These are phyloP conservation scores for Smutsia temminckii DNA, from an alignment of 2,797 vertebrate genomes.

Conservation along the genomic window DNA sequence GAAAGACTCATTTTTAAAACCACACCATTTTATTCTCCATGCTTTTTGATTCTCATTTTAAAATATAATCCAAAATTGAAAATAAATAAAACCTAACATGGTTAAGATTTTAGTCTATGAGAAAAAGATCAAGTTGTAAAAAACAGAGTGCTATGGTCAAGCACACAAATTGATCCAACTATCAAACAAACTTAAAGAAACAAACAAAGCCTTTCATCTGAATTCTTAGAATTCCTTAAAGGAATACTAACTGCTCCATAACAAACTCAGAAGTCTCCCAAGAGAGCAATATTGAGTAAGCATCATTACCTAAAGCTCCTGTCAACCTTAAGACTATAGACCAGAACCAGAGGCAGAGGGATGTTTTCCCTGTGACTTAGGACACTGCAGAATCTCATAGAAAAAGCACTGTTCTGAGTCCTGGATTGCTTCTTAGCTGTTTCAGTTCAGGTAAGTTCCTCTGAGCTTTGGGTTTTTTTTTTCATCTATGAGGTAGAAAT, in stretches of 20 bases:
- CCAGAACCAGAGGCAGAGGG: background rate
- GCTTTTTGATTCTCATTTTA: constrained; percentile 27
- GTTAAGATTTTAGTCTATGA: background rate
- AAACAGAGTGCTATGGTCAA: background rate
- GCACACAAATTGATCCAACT: constrained; percentile 9
- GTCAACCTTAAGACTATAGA: background rate
- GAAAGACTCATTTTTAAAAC: constrained; percentile 2
- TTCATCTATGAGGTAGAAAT: background rate
- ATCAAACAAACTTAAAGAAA: constrained; percentile 6
- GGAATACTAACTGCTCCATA: background rate
- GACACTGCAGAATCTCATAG: background rate
- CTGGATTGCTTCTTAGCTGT: background rate
- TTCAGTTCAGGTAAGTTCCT: background rate
- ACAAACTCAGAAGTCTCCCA: background rate
- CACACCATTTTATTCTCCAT: background rate
- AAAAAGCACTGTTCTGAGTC: background rate
- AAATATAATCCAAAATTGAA: background rate
- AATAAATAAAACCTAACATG: constrained; percentile 3
- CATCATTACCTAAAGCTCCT: background rate
- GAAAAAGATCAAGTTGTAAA: background rate
- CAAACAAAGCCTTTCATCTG: background rate
- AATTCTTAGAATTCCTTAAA: constrained; percentile 24
- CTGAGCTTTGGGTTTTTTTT: background rate
- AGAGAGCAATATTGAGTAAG: background rate
- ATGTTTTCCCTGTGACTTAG: background rate